Evolutionary conservation across 2,797 vertebrate species (phyloP).

Genomic region (Melanotaenia maccullochi): DNA sequence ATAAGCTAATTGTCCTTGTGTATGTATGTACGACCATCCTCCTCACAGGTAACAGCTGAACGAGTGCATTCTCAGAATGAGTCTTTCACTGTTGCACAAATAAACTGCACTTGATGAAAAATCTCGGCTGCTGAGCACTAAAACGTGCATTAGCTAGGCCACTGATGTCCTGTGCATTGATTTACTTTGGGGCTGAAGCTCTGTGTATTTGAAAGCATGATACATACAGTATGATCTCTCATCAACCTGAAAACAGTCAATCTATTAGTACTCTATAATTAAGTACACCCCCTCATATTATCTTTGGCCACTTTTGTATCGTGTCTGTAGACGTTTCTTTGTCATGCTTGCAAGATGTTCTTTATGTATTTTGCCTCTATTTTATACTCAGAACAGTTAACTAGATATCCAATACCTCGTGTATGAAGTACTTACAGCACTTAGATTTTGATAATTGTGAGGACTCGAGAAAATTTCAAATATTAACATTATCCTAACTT

Average conservation of each 20-base stretch:
- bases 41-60: conserved; percentile 29
- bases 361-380: conserved; percentile 82
- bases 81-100: conserved; percentile 51
- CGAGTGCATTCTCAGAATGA: conserved; percentile 46
- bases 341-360: conserved; percentile 81
- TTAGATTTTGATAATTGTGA: conserved; percentile 84
- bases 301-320: conserved; percentile 78
- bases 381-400: conserved; percentile 79
- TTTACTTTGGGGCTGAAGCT: conserved; percentile 36
- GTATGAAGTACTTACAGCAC: conserved; percentile 86
- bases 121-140: conserved; percentile 35
- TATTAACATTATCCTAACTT: conserved; percentile 82
- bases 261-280: conserved; percentile 68
- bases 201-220: conserved; percentile 53
- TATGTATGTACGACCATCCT: conserved; percentile 32
- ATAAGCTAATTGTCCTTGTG: conserved; percentile 17
- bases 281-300: conserved; percentile 74
- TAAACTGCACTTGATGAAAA: conserved; percentile 45
- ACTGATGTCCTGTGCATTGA: conserved; percentile 24
- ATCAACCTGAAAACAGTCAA: conserved; percentile 51
- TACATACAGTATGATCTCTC: conserved; percentile 56
- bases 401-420: conserved; percentile 83
- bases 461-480: conserved; percentile 78
- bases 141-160: conserved; percentile 21
- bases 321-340: conserved; percentile 79